phyloP scores from a whole-genome alignment of 1,140 invertebrate genomes.

The Portunus trituberculatus region DNA sequence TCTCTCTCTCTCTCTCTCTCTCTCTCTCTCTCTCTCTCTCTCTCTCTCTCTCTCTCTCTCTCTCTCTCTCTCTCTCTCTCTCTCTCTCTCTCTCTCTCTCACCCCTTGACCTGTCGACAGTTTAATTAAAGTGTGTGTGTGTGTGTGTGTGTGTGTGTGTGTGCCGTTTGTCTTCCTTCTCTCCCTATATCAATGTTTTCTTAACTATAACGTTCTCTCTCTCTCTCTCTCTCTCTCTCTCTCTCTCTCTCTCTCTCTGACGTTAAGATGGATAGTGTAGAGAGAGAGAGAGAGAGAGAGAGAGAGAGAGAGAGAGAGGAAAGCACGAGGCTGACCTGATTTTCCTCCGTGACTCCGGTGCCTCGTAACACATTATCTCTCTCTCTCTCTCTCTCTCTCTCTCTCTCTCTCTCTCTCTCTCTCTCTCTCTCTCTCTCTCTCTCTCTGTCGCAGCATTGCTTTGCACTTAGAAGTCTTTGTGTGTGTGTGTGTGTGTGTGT shows the following conservation, averaged over 20 bases:
- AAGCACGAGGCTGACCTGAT: not conserved
- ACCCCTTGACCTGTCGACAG: not conserved
- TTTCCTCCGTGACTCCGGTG: not conserved
- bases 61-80: constrained; percentile 52
- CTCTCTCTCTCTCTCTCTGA: constrained; percentile 18
- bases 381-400: no score
- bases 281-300: constrained; percentile 29
- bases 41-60: not conserved
- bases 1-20: constrained; percentile 43
- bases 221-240: constrained; percentile 29
- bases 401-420: no score
- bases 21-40: constrained; percentile 27
- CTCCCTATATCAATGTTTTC: not conserved
- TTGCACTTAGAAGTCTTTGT: no score
- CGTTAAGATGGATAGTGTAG: not conserved
- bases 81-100: constrained; percentile 46
- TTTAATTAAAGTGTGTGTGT: not conserved
- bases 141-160: not conserved
- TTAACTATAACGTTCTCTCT: not conserved
- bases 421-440: no score
- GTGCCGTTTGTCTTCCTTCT: not conserved
- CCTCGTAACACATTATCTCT: not conserved
- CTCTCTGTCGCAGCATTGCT: no score
- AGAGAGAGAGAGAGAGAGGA: constrained; percentile 21
- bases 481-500: no score